Evolutionary conservation across 2,888 invertebrate genomes (phyloP), one percentile per base, ranked within the genome.

Genomic region (Drosophila putrida): DNA sequence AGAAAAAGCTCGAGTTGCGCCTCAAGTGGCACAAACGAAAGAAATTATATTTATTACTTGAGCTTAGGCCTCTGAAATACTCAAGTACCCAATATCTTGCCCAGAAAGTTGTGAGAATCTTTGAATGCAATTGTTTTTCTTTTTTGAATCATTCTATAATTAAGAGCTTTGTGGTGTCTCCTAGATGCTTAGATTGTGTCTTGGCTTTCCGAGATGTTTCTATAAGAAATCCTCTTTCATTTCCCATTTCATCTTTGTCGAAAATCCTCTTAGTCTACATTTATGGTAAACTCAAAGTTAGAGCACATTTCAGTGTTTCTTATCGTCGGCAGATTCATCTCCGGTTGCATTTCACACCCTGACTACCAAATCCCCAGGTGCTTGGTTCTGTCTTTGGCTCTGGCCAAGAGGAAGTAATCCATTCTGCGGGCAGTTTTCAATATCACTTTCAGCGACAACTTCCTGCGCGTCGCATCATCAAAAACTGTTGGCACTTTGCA

Each of bases 371-470:
- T 51, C 47, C 55, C 61, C 55, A 75, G 49, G 44, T 75, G 55
- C 39, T 31, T 36, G 51, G 10, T 58, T 46, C 46, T 58, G 55
- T 36, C 27, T 44, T 25, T 44, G 41, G 25, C 46, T 33, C 31
- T 47, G 61, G 46, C 49, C 41, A 51, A 83, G 71, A 85, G 85
- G 85, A 85, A 85, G 89, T 88, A 89, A 89, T 85, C 90, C 85
- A 89, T 85, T 89, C 88, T 88, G 70, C 69, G 78, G 72, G 86
- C 80, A 88, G 84, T 85, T 89, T 89, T 80, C 88, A 82, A 89
- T 85, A 85, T 85, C 89, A 85, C 89, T 85, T 85, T 85, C 89
- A 89, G 82, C 70, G 86, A 85, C 89, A 88, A 85, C 84, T 85
- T 85, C 84, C 84, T 85, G 89, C 64, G 75, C 64, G 55, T 71